Evolutionary conservation across 2,113 vertebrate genomes (phyloP).

Genomic region (Manacus vitellinus): DNA sequence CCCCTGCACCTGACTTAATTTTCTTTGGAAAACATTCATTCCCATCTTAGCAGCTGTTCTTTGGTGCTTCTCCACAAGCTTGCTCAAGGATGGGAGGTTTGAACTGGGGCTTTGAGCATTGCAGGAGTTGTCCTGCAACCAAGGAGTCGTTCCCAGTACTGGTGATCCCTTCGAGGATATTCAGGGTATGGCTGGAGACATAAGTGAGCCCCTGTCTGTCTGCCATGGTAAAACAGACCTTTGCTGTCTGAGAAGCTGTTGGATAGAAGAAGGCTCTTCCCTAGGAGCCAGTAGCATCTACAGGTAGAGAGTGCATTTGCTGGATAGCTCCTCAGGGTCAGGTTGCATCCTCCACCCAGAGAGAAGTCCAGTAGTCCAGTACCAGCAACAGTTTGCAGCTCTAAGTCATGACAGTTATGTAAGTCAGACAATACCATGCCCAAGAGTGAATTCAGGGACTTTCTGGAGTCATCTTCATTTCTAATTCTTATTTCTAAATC

Average conservation of each 20-base stretch:
- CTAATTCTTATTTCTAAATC: background rate
- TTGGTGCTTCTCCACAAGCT: background rate
- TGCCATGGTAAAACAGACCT: background rate
- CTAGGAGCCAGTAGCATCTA: rapidly evolving
- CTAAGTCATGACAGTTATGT: too few relatives aligned
- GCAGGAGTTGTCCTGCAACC: background rate
- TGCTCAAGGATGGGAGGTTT: background rate
- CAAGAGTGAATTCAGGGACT: background rate
- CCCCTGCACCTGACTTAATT: background rate
- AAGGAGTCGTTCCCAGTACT: background rate
- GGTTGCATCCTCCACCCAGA: rapidly evolving
- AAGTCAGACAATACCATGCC: background rate
- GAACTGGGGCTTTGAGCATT: background rate
- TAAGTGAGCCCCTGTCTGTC: background rate
- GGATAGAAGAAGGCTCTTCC: rapidly evolving
- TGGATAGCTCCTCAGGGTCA: slow-evolving; percentile 4
- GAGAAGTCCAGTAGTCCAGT: rapidly evolving
- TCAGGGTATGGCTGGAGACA: background rate
- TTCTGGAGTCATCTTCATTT: background rate
- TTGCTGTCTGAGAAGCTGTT: background rate
- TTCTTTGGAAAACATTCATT: background rate
- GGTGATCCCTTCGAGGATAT: background rate
- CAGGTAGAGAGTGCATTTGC: rapidly evolving
- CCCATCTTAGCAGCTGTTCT: background rate
- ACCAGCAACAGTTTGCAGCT: background rate